A percentile compares a stretch with the other conserved stretches of the same genome.
Evolutionary conservation across 53 echinoderm and acorn worm species (phyloP).

Genomic region (Echinometra lucunter): DNA sequence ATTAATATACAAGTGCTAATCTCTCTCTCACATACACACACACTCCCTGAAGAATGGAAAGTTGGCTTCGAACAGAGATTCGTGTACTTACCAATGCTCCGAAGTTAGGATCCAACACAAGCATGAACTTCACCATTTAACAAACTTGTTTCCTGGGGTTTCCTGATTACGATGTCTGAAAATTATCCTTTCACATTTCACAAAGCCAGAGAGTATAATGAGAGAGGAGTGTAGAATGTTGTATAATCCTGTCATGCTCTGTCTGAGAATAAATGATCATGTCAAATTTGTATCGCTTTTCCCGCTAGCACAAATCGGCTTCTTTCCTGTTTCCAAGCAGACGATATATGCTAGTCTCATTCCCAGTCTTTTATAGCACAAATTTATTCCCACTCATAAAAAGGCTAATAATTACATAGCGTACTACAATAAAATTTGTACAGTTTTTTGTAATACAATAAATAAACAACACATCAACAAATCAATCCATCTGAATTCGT

Average conservation of each 20-base stretch:
- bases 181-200: not conserved
- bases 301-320: slow-evolving; percentile 2
- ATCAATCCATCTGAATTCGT: no score
- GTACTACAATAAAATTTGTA: no score
- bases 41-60: not conserved
- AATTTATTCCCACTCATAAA: no score
- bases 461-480: no score
- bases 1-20: no score
- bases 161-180: not conserved
- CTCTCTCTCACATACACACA: no score
- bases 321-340: slow-evolving; percentile 44
- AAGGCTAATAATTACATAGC: no score
- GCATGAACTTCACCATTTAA: not conserved
- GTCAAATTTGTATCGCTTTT: slow-evolving; percentile 29
- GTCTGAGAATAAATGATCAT: slow-evolving; percentile 11
- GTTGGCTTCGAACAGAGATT: not conserved
- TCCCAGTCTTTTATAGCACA: no score
- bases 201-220: not conserved
- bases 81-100: not conserved
- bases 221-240: not conserved
- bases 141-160: not conserved
- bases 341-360: not conserved
- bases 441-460: no score
- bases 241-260: not conserved
- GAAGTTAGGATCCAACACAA: not conserved